phyloP scores from a whole-genome alignment of 2,797 vertebrate species.

The Pristis pectinata region DNA sequence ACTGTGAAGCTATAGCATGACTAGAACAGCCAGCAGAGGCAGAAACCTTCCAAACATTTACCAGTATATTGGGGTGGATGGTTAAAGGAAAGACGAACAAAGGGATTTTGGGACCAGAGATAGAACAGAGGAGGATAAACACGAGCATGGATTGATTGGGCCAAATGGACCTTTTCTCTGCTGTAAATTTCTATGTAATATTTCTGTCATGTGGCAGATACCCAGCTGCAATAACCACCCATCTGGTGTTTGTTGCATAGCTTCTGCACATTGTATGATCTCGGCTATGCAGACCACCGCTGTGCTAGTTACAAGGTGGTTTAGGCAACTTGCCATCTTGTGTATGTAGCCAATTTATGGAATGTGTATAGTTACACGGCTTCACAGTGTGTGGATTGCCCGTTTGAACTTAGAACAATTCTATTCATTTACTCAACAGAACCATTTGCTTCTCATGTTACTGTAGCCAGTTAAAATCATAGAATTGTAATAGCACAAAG shows the following conservation, averaged over 20 bases:
- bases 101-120: neutral
- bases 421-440: neutral
- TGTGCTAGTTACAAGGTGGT: neutral
- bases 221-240: neutral
- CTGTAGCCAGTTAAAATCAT: too few relatives aligned
- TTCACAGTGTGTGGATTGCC: neutral
- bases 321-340: slow-evolving; percentile 8
- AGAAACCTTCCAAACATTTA: neutral
- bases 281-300: neutral
- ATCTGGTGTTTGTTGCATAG: neutral
- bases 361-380: neutral
- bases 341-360: neutral
- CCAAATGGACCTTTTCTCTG: neutral
- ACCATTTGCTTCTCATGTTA: neutral
- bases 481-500: too few relatives aligned
- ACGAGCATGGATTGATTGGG: neutral
- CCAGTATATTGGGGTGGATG: neutral
- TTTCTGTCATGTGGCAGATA: neutral
- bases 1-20: neutral
- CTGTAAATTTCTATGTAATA: neutral
- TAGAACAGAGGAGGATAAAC: neutral
- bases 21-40: neutral
- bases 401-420: neutral
- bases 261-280: neutral
- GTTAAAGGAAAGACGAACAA: neutral